Percentiles rank a stretch among this genome's conserved stretches.
Evolutionary conservation across 2,113 vertebrate species (phyloP).

Genomic region (Chaenocephalus aceratus): DNA sequence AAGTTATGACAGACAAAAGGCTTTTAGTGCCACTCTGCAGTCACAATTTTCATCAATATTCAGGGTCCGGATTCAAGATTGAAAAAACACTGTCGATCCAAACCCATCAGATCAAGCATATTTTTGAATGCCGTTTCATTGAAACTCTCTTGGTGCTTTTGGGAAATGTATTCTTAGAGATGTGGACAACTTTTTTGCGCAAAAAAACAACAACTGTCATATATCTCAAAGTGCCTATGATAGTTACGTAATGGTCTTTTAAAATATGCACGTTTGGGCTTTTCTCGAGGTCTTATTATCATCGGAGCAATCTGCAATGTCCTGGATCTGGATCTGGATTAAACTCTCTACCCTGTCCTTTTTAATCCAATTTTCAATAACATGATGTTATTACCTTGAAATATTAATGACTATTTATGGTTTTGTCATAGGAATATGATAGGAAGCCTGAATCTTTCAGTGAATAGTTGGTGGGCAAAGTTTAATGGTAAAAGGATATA

Average conservation of each 20-base stretch:
- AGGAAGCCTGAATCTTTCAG: background rate
- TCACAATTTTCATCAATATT: background rate
- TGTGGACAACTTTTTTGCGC: constrained; percentile 10
- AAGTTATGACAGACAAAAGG: constrained; percentile 9
- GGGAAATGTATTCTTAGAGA: constrained; percentile 1
- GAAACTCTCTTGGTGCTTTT: background rate
- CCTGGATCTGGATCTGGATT: background rate
- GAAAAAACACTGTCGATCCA: background rate
- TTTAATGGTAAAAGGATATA: background rate
- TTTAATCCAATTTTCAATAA: constrained; percentile 34
- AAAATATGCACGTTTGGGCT: constrained; percentile 15
- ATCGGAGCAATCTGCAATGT: background rate
- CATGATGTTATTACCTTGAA: constrained; percentile 50
- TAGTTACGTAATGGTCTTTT: constrained; percentile 1
- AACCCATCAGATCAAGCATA: background rate
- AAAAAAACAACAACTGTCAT: constrained; percentile 9
- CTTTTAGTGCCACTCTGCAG: background rate
- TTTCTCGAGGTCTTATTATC: constrained; percentile 20
- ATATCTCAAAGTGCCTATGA: constrained; percentile 37
- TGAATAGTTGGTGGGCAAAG: background rate
- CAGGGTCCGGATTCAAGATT: background rate
- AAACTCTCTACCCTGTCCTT: background rate
- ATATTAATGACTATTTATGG: constrained; percentile 44
- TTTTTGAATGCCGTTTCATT: background rate
- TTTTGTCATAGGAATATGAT: background rate